phyloP scores from a whole-genome alignment of 2,797 vertebrate genomes.

The Menidia menidia region DNA sequence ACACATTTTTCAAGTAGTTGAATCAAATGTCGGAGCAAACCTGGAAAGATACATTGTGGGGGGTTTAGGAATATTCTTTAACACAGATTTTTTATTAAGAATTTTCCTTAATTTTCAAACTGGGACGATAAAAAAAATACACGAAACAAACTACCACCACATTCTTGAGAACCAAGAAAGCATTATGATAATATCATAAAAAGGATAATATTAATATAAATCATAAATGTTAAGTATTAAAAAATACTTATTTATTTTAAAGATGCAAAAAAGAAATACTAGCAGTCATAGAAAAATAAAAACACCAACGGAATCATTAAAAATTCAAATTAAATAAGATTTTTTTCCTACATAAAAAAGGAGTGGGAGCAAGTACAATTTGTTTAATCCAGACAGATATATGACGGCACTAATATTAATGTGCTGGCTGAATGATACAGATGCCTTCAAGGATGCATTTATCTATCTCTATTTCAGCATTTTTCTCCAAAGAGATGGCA shows the following conservation, averaged over 20 bases:
- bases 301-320: no score
- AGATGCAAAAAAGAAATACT: no score
- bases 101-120: not conserved
- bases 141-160: no score
- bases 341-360: not conserved
- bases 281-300: no score
- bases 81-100: not conserved
- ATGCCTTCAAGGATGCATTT: constrained; percentile 63
- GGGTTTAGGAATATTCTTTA: not conserved
- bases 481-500: constrained; percentile 57
- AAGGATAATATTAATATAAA: no score
- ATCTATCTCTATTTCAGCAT: constrained; percentile 42
- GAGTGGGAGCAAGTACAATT: constrained; percentile 7
- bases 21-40: constrained; percentile 3
- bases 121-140: not conserved
- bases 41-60: not conserved
- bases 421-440: constrained; percentile 39
- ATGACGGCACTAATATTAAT: constrained; percentile 46
- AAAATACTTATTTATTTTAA: no score
- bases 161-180: not conserved
- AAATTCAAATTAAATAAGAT: no score
- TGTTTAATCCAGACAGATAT: constrained; percentile 30
- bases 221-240: no score
- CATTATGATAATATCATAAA: not conserved
- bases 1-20: not conserved